Conservation (phyloP, 2,888 invertebrate species). For the Oasisia sp. region DNA sequence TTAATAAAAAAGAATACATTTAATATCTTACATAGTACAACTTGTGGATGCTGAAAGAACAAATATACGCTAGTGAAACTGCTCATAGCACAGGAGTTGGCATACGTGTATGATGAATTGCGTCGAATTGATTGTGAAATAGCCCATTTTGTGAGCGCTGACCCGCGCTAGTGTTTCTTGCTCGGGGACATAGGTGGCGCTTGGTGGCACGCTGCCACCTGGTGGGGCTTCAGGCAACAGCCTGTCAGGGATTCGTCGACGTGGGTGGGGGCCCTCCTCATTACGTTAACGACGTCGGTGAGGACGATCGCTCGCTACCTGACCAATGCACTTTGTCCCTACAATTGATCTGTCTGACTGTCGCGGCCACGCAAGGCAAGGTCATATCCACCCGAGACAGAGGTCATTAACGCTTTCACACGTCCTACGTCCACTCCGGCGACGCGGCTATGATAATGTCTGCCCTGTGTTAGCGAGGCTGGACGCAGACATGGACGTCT, state of each 20-base stretch:
- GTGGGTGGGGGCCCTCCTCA: neutral
- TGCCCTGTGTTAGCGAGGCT: neutral
- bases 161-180: neutral
- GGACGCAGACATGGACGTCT: neutral
- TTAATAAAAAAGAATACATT: no score
- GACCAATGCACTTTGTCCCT: neutral
- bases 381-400: neutral
- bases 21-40: no score
- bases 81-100: no score
- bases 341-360: neutral
- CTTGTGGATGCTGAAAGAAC: no score
- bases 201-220: neutral
- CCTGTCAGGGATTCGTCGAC: neutral
- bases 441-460: neutral
- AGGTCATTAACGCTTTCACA: neutral
- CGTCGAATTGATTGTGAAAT: neutral
- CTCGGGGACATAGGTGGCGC: neutral
- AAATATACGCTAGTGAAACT: no score
- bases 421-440: neutral
- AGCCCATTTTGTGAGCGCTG: neutral
- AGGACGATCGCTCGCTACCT: neutral
- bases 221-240: neutral
- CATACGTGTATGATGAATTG: neutral
- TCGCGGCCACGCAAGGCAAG: neutral
- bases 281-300: neutral